Base-by-base conservation (phyloP, 2,888 invertebrate species). In the Leptarthrus brevirostris region DNA sequence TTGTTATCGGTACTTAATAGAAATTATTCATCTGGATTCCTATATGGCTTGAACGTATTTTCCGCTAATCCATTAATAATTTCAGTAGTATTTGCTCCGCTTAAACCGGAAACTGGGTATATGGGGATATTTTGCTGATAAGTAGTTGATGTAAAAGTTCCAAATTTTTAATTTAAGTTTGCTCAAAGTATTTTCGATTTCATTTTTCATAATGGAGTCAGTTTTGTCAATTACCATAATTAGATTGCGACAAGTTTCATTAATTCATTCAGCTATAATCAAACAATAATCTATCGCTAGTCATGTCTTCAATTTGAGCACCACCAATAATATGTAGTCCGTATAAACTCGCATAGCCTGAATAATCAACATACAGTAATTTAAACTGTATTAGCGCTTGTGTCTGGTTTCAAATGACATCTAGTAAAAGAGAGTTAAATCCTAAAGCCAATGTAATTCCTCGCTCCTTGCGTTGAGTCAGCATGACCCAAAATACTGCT, bases 1-100 rank as follows among this genome's bases (percentile, higher is more conserved):
- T 81, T 93, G 79, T 93, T 93, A 81, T 93, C 93, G 2, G n/a
- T n/a, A 92, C 89, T 53, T 91, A 91, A 89, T n/a, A 92, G 79
- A 76, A 92, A 87, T 0, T 89, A 87, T 8, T 79, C 81, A 0
- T 81, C 76, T 1, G 75, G 54, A n/a, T 80, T 78, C 74, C 87
- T 83, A 22, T 83, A 74, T n/a, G 90, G 90, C 3, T 34, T 20
- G 18, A 88, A 75, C 0, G 87, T 80, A 40, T 81, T 78, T 1
- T 81, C 74, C n/a, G 81, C 82, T 20, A 91, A 80, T 0, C 82
- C 82, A 0, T 85, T 80, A 3, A 89, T 82, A 44, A 91, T 82
- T 4, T 85, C 82, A 6, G 83, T 79, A 1, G 89, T 80, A 56
- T 89, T 88, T 72, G 82, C 77, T 36, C 79, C 80, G 5, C 78